Evolutionary conservation across 2,888 invertebrate species (phyloP), one percentile per base, ranked within the genome.

Genomic region (Crossocerus cetratus): DNA sequence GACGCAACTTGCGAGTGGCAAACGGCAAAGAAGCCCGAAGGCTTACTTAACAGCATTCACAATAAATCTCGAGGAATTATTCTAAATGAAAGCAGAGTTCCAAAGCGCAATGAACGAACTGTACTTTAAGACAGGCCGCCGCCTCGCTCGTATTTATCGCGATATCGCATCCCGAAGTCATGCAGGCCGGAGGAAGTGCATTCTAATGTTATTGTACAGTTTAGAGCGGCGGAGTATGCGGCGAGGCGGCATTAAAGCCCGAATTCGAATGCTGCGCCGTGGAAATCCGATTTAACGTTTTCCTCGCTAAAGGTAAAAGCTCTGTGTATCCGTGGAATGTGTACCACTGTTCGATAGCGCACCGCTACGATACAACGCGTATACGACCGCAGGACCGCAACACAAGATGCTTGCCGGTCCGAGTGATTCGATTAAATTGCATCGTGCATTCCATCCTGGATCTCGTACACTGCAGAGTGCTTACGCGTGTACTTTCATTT

Each of bases 251-350:
- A 69, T 65, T 69, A 73, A 70, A 61, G 65, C 70, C 3, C 21
- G 60, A 56, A 3, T 62, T 21, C 32, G 54, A n/a, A 49, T 72
- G 67, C 60, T 65, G 32, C 54, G 60, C 72, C 70, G 61, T 66
- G 70, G 69, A 73, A 80, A 78, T 73, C 68, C 66, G 65, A 80
- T 82, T 80, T 75, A 77, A 82, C 65, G 72, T 73, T 76, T 73
- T 62, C 69, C 72, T 64, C 77, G 79, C 79, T 83, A 82, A 83
- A 77, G 73, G 76, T 78, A 75, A 82, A 82, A 83, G 82, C 74
- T 72, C 76, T 69, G 72, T 64, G 74, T 66, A 64, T 63, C 60
- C 54, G 43, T 59, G 42, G 42, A 70, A 77, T 66, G 77, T 77
- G 65, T 23, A 45, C 2, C 14, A 49, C 16, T 49, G 49, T 49